Evolutionary conservation across 2,113 vertebrate genomes (phyloP), one percentile per base, ranked within the genome.

Genomic region (Shinisaurus crocodilurus): DNA sequence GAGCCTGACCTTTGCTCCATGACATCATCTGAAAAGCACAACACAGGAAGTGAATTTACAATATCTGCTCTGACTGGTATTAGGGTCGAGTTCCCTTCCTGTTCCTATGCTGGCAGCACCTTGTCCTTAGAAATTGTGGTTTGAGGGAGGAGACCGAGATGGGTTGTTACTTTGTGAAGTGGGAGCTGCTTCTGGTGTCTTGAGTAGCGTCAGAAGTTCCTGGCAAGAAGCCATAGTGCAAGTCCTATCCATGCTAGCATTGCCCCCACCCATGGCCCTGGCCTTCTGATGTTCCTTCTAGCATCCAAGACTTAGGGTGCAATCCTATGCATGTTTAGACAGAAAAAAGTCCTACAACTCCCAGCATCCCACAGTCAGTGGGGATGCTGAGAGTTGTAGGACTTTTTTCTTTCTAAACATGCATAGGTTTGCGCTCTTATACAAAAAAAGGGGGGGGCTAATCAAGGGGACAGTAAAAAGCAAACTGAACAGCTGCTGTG

Each of bases 1-100:
- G 99, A 99, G 57, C 99, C 99, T 0, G 99, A 99, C 90, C 98
- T 98, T 83, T 98, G 98, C 92, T 99, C 99, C 7, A 97, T 96
- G 92, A 98, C 97, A 37, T 99, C 99, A 18, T 99, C 99, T 99
- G 67, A 29, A 90, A 97, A 0, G 45, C 4, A 74, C 16, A n/a
- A 91, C 92, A 89, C 91, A 84, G 85, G 90, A 43, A 3, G 91
- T 27, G 50, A 12, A 75, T 70, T 72, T 85, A 65, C 72, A 48
- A 13, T 29, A 54, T 80, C n/a, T 45, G 27, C 16, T 69, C 16
- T 20, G n/a, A 7, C 13, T 65, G 32, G 23, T 6, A 89, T n/a
- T n/a, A 85, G 27, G 74, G 12, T 67, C n/a, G 25, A 81, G 23
- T 60, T n/a, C 40, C 37, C 29, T 34, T 40, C 12, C 23, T 72